Evolutionary conservation across 2,797 vertebrate genomes (phyloP), one percentile per base, ranked within the genome.

Genomic region (Typhlichthys eigenmanni): DNA sequence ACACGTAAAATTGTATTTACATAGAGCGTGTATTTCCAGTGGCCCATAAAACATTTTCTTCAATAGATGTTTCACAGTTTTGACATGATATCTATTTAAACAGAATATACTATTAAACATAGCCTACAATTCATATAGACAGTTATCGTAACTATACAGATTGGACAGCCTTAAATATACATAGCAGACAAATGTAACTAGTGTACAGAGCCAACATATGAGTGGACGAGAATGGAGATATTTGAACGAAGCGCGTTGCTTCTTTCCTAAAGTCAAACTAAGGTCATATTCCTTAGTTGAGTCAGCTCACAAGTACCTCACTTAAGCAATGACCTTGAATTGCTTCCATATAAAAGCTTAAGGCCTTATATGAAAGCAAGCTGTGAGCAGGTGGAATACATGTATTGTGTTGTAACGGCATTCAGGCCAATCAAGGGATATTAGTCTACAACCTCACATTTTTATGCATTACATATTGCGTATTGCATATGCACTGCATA

Each of bases 1-100:
- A 86, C 85, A 88, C 89, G 89, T 83, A 68, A 87, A 92, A 87
- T 76, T 60, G 51, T 93, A 92, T 92, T 91, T 93, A 93, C 91
- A 93, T 54, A 59, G 74, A 83, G 64, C 83, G 86, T 84, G 86
- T 91, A 89, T 91, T 91, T 87, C 89, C 88, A 77, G 83, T 81
- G 89, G 87, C 90, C 84, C 88, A 86, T 87, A 87, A 90, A 80
- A 90, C 83, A 3, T 82, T 82, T 81, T 87, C 80, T 87, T 87
- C 87, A 81, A 84, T 84, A 84, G 78, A 86, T 87, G 80, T 90
- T 79, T 79, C 89, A 90, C 79, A 70, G 87, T 80, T 86, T 91
- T 70, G 87, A 92, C 87, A 77, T 85, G 82, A 82, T 90, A 86
- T 75, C 90, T 91, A 85, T 90, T 79, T 38, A 81, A 89, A 90